Percentiles rank a stretch among this genome's conserved stretches.
phyloP scores from a whole-genome alignment of 2,113 vertebrate genomes.

The Mirounga angustirostris region DNA sequence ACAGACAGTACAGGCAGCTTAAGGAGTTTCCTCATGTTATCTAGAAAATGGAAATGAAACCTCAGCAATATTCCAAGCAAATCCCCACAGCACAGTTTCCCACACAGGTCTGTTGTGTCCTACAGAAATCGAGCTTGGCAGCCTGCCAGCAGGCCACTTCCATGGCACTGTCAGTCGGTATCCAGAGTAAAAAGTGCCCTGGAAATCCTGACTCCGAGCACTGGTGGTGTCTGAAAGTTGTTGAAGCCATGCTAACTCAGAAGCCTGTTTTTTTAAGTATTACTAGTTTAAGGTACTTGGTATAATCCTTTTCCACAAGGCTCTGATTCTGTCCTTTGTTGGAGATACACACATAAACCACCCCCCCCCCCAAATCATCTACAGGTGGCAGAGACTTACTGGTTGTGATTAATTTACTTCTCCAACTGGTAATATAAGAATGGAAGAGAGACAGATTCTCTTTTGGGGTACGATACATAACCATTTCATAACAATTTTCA shows the following conservation, averaged over 20 bases:
- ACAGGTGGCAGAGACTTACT: neutral
- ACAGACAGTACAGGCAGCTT: neutral
- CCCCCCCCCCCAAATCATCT: too few species aligned
- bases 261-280: too few species aligned
- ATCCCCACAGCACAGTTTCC: neutral
- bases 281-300: neutral
- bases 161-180: neutral
- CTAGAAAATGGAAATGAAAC: neutral
- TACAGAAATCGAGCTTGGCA: neutral
- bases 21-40: neutral
- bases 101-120: neutral
- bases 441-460: neutral
- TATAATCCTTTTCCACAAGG: neutral
- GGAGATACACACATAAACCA: neutral
- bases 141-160: neutral
- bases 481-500: neutral
- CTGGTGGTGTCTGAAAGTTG: neutral
- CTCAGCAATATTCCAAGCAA: neutral
- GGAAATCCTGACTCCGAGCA: accelerated
- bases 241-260: neutral
- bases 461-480: neutral
- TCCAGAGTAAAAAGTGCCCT: neutral
- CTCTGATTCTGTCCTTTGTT: neutral
- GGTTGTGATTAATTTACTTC: neutral
- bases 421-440: neutral